Evolutionary conservation across 2,888 invertebrate genomes (phyloP).

Genomic region (Deilephila elpenor): DNA sequence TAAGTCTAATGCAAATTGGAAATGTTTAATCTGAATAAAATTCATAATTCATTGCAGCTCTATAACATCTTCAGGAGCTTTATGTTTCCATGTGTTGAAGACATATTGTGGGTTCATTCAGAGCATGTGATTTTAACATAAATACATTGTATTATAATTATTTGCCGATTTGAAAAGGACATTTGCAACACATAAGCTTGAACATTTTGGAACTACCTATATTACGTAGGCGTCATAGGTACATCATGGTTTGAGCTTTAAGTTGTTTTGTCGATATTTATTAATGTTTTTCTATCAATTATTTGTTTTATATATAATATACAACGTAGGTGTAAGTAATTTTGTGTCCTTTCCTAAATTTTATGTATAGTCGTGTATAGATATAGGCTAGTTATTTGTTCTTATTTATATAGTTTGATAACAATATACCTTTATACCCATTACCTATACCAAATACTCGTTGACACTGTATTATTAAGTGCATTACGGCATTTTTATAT

Average conservation of each 20-base stretch:
- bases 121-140: too few relatives aligned
- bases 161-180: too few relatives aligned
- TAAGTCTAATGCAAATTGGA: too few relatives aligned
- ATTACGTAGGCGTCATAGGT: neutral
- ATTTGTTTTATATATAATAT: constrained; percentile 21
- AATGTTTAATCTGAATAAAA: too few relatives aligned
- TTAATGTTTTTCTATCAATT: constrained; percentile 3
- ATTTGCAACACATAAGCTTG: neutral
- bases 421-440: constrained; percentile 40
- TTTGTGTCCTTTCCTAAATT: constrained; percentile 32
- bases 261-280: constrained; percentile 11
- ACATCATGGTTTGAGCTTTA: constrained; percentile 20
- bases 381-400: constrained; percentile 41
- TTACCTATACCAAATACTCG: constrained; percentile 53
- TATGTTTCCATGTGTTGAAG: too few relatives aligned
- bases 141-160: too few relatives aligned
- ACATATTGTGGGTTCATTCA: too few relatives aligned
- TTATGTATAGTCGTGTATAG: constrained; percentile 41
- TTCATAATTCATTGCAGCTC: too few relatives aligned
- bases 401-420: constrained; percentile 30
- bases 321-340: constrained; percentile 21
- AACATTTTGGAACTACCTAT: neutral
- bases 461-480: constrained; percentile 48
- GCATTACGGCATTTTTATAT: constrained; percentile 47
- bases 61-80: too few relatives aligned